A percentile compares a stretch with the other conserved stretches of the same genome.
Evolutionary conservation across 2,797 vertebrate species (phyloP).

Genomic region (Echeneis naucrates): DNA sequence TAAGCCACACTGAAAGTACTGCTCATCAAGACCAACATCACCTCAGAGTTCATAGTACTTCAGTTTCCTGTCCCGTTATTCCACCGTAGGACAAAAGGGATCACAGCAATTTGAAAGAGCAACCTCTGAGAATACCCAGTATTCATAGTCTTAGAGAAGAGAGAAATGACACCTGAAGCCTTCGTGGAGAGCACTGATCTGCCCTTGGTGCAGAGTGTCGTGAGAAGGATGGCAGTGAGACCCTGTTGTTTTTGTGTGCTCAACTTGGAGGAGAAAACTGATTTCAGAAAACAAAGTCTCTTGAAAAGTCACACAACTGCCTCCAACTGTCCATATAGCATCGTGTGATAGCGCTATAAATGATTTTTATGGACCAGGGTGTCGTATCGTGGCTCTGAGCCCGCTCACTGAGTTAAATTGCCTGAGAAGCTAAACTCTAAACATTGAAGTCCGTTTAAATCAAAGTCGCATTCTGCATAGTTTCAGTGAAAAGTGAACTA

Average conservation of each 20-base stretch:
- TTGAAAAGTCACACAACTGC: slow-evolving; percentile 40
- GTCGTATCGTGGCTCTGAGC: slow-evolving; percentile 60
- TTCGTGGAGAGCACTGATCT: slow-evolving; percentile 47
- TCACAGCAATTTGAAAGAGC: slow-evolving; percentile 55
- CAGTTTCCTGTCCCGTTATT: slow-evolving; percentile 36
- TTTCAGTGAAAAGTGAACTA: slow-evolving; percentile 76
- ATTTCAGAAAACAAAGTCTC: slow-evolving; percentile 31
- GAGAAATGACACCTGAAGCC: slow-evolving; percentile 61
- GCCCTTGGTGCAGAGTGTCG: slow-evolving; percentile 51
- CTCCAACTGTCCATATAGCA: slow-evolving; percentile 17
- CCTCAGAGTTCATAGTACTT: slow-evolving; percentile 39
- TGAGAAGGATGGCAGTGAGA: slow-evolving; percentile 65
- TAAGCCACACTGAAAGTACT: slow-evolving; percentile 56
- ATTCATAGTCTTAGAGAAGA: slow-evolving; percentile 73
- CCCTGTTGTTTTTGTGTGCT: slow-evolving; percentile 62
- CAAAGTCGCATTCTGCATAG: slow-evolving; percentile 83
- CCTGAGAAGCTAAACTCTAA: slow-evolving; percentile 83
- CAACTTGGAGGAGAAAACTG: slow-evolving; percentile 41
- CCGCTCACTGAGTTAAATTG: slow-evolving; percentile 77
- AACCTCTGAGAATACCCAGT: slow-evolving; percentile 75
- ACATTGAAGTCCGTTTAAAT: slow-evolving; percentile 69
- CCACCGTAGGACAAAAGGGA: slow-evolving; percentile 42
- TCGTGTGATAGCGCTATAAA: slow-evolving; percentile 24
- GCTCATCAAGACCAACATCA: slow-evolving; percentile 40
- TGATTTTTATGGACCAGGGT: slow-evolving; percentile 50